Conservation (phyloP, 2,888 invertebrate species). For the Scaptomyza flava region DNA sequence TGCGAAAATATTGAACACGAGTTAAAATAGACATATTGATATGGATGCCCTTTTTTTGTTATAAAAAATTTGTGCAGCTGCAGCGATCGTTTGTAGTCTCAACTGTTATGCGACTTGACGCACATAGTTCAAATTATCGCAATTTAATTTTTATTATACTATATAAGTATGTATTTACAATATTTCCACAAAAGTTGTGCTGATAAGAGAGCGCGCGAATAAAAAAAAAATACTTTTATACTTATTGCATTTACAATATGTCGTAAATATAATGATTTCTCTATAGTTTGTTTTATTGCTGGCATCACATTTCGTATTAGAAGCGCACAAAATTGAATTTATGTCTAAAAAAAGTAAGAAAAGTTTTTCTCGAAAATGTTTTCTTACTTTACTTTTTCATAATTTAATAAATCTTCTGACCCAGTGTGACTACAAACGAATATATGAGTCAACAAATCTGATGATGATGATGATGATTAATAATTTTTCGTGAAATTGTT, state of each 20-base stretch:
- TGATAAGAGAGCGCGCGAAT: constrained; percentile 43
- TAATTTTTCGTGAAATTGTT: constrained; percentile 6
- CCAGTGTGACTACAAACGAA: constrained; percentile 8
- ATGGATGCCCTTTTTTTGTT: constrained; percentile 3
- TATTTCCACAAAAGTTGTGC: constrained; percentile 56
- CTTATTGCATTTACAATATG: constrained; percentile 37
- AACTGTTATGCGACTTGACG: constrained; percentile 44
- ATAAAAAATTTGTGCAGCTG: constrained; percentile 33
- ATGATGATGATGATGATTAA: constrained; percentile 22
- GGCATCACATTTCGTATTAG: constrained; percentile 24
- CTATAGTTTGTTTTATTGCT: constrained; percentile 25
- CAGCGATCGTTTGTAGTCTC: constrained; percentile 37
- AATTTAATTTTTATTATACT: constrained; percentile 46
- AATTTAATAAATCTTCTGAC: constrained; percentile 4
- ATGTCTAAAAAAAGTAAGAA: not conserved
- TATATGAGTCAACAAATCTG: constrained; percentile 10
- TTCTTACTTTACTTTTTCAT: not conserved
- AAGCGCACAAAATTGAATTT: constrained; percentile 18
- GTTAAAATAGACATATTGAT: constrained; percentile 8
- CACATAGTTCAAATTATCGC: constrained; percentile 66
- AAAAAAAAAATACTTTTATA: constrained; percentile 11
- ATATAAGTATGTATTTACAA: not conserved
- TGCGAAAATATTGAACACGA: constrained; percentile 12
- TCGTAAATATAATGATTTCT: constrained; percentile 56
- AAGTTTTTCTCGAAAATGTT: not conserved